These are phyloP conservation scores for Cichladusa arquata DNA, from an alignment of 2,113 vertebrate genomes.

Conservation along the genomic window DNA sequence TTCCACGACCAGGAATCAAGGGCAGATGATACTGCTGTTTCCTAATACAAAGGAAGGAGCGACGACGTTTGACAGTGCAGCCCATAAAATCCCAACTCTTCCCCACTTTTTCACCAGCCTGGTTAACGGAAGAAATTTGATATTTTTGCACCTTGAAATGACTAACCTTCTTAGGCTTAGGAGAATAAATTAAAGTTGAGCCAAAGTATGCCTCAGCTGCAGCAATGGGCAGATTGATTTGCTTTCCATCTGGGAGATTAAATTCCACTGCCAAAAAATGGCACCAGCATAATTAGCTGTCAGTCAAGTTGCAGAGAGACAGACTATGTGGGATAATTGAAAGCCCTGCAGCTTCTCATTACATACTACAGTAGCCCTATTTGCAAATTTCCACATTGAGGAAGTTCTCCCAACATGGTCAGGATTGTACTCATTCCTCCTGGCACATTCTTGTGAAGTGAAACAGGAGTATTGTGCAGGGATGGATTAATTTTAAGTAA, in stretches of 20 bases:
- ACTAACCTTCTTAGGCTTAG: conserved; percentile 81
- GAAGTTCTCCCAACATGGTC: conserved; percentile 11
- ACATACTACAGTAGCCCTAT: conserved; percentile 66
- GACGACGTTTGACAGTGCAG: not conserved
- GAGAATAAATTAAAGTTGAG: conserved; percentile 91
- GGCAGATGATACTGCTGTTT: conserved; percentile 35
- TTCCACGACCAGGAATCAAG: conserved; percentile 38
- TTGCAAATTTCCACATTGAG: conserved; percentile 67
- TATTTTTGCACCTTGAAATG: conserved; percentile 82
- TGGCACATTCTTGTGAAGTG: conserved; percentile 18
- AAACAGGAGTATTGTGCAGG: not conserved
- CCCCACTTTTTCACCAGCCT: conserved; percentile 56
- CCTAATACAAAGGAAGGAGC: conserved; percentile 15
- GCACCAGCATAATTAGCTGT: conserved; percentile 84
- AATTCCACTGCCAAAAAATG: conserved; percentile 79
- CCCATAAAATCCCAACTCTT: conserved; percentile 48
- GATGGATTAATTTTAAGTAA: conserved; percentile 33
- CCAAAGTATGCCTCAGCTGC: conserved; percentile 85
- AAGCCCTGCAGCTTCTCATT: conserved; percentile 77
- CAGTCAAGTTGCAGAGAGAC: conserved; percentile 74
- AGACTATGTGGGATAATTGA: conserved; percentile 73
- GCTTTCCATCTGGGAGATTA: conserved; percentile 93
- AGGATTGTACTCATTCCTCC: conserved; percentile 3
- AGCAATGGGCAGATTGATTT: conserved; percentile 87
- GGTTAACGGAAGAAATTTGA: conserved; percentile 78